phyloP scores from a whole-genome alignment of 2,888 invertebrate genomes.

The Fabriciana adippe region DNA sequence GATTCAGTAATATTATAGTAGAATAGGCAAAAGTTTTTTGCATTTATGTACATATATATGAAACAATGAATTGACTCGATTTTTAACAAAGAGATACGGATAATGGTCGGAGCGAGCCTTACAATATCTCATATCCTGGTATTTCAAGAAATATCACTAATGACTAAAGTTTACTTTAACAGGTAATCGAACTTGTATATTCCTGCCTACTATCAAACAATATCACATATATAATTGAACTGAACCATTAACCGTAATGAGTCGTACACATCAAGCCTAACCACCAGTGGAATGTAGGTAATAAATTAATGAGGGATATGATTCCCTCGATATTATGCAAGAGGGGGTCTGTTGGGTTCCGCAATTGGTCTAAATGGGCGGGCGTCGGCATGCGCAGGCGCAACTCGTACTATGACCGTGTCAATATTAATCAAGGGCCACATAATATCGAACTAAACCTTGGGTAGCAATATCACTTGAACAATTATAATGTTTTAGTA shows the following conservation, averaged over 20 bases:
- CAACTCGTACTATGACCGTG: slow-evolving; percentile 22
- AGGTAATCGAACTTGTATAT: no score
- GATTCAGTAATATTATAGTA: no score
- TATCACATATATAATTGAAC: background rate
- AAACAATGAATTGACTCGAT: no score
- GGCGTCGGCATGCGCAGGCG: slow-evolving; percentile 38
- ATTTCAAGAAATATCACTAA: no score
- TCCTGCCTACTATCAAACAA: no score
- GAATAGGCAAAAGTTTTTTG: no score
- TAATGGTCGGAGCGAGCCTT: no score
- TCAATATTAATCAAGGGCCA: slow-evolving; percentile 31
- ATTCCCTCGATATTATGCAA: slow-evolving; percentile 27
- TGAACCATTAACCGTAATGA: background rate
- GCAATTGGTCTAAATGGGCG: slow-evolving; percentile 52
- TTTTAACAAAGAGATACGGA: no score
- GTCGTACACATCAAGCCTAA: background rate
- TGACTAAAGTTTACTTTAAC: no score
- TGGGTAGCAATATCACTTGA: background rate
- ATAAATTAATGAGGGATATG: slow-evolving; percentile 14
- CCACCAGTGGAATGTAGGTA: slow-evolving; percentile 5
- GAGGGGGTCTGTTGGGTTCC: slow-evolving; percentile 13
- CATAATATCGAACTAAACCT: slow-evolving; percentile 4
- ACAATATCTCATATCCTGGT: no score
- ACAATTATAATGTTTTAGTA: background rate
- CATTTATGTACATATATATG: no score